phyloP scores from a whole-genome alignment of 2,113 vertebrate genomes.

The Symphodus melops region DNA sequence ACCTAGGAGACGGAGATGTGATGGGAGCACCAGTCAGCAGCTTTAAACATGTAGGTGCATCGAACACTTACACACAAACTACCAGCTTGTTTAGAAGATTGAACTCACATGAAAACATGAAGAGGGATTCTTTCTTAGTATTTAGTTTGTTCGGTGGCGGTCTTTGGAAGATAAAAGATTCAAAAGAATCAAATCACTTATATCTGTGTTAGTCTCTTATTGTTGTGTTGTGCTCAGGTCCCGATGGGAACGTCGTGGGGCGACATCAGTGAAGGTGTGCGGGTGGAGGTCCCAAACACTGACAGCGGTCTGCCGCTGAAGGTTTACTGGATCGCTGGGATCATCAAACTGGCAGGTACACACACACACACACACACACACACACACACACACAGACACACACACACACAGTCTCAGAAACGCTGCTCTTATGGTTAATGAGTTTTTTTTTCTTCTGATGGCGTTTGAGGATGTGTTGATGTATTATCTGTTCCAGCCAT shows the following conservation, averaged over 20 bases:
- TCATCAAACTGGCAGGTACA: constrained; percentile 94
- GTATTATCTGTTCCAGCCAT: too few relatives aligned
- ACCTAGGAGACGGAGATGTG: constrained; percentile 93
- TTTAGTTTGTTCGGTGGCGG: too few relatives aligned
- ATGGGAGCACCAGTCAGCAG: constrained; percentile 93
- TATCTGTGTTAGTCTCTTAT: background rate
- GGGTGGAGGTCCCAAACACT: constrained; percentile 94
- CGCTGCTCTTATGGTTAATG: too few relatives aligned
- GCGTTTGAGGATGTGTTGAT: too few relatives aligned
- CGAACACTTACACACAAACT: constrained; percentile 17
- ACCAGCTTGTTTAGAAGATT: background rate
- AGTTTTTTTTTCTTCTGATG: too few relatives aligned
- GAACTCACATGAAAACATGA: too few relatives aligned
- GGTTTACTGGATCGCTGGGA: constrained; percentile 96
- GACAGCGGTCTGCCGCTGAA: constrained; percentile 92
- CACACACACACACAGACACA: constrained; percentile 8
- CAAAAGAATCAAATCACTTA: background rate
- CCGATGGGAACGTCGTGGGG: constrained; percentile 92
- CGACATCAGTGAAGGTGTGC: constrained; percentile 90
- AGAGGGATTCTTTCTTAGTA: too few relatives aligned
- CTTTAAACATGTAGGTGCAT: constrained; percentile 92
- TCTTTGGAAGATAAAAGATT: too few relatives aligned
- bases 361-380: constrained; percentile 30
- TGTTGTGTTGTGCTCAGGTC: constrained; percentile 80
- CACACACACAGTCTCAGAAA: too few relatives aligned